These are phyloP conservation scores for Heliornis fulica DNA, from an alignment of 2,113 vertebrate species.

Conservation along the genomic window DNA sequence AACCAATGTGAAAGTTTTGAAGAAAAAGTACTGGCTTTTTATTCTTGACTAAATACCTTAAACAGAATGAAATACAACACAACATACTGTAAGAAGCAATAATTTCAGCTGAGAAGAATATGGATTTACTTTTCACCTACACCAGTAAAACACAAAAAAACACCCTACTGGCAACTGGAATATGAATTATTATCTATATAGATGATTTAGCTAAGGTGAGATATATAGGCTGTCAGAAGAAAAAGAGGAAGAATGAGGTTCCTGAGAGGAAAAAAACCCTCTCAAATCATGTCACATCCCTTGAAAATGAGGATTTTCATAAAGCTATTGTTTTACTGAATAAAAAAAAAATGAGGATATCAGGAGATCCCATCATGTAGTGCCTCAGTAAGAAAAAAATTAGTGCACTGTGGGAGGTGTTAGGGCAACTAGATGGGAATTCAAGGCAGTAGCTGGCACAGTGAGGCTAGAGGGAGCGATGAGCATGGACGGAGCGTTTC, in stretches of 20 bases:
- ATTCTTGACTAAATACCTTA: neutral
- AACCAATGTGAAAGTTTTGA: neutral
- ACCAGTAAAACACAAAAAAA: neutral
- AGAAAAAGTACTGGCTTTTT: neutral
- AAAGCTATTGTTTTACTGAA: neutral
- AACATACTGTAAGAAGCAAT: neutral
- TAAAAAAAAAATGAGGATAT: constrained; percentile 9
- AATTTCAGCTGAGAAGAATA: neutral
- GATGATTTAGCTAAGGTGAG: constrained; percentile 30
- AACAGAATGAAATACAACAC: neutral
- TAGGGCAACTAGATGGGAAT: neutral
- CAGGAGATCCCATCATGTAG: neutral
- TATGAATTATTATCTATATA: constrained; percentile 6
- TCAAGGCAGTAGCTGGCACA: neutral
- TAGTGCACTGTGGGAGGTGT: neutral
- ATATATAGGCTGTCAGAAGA: constrained; percentile 13
- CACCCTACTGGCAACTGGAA: neutral
- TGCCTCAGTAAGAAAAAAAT: neutral
- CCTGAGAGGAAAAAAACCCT: neutral
- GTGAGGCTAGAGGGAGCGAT: neutral
- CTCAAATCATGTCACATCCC: neutral
- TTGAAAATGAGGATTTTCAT: neutral
- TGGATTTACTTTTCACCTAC: constrained; percentile 1
- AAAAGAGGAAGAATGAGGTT: neutral
- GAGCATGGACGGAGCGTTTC: neutral